These are phyloP conservation scores for Musca vetustissima DNA, from an alignment of 1,140 invertebrate genomes.

Conservation along the genomic window DNA sequence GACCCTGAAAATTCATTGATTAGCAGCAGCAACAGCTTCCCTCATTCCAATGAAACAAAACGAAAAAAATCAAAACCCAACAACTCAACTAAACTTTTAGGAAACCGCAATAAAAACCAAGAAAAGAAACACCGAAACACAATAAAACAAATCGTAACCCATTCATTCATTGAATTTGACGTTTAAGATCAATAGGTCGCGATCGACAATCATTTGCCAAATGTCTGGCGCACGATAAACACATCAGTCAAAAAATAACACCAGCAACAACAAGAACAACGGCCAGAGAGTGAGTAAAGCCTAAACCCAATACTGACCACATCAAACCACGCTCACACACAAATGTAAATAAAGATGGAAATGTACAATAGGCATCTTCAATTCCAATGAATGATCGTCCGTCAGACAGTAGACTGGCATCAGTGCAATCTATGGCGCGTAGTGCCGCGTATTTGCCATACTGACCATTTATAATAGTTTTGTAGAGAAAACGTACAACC, in stretches of 20 bases:
- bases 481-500: background rate
- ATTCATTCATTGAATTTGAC: constrained; percentile 21
- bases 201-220: constrained; percentile 54
- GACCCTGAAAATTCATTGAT: too few species aligned
- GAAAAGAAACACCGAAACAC: too few species aligned
- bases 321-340: too few species aligned
- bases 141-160: background rate
- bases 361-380: constrained; percentile 7
- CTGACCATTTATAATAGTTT: constrained; percentile 1
- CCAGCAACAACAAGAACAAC: constrained; percentile 1
- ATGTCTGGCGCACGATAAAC: constrained; percentile 47
- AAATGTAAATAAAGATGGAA: constrained; percentile 7
- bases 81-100: too few species aligned
- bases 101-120: too few species aligned
- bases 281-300: background rate
- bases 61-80: too few species aligned
- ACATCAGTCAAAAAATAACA: constrained; percentile 17
- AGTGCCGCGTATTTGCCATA: too few species aligned
- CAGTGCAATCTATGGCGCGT: background rate
- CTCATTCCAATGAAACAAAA: too few species aligned
- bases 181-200: constrained; percentile 35
- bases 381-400: background rate
- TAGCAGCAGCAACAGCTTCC: too few species aligned
- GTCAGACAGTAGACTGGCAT: background rate
- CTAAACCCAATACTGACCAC: background rate